phyloP scores from a whole-genome alignment of 2,888 invertebrate species.

The Pilophorus perplexus region DNA sequence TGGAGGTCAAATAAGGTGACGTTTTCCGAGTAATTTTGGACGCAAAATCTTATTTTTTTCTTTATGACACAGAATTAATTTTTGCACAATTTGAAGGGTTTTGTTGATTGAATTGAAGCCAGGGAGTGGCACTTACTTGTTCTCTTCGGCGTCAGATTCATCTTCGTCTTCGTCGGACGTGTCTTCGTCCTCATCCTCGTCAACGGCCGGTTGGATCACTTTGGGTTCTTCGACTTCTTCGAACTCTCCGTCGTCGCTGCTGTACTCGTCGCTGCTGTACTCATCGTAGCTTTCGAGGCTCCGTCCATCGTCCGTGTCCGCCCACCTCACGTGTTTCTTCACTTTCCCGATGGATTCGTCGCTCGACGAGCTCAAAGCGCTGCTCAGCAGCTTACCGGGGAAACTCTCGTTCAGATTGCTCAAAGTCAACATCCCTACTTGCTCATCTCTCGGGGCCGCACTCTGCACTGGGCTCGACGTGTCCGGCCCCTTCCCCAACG shows the following conservation, averaged over 20 bases:
- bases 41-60: no score
- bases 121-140: conserved; percentile 7
- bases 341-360: conserved; percentile 37
- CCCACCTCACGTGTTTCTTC: conserved; percentile 43
- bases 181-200: conserved; percentile 40
- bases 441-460: conserved; percentile 26
- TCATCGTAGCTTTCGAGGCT: conserved; percentile 31
- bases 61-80: no score
- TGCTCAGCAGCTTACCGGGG: conserved; percentile 2
- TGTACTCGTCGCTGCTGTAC: conserved; percentile 51
- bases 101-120: neutral
- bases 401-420: conserved; percentile 23
- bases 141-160: conserved; percentile 17
- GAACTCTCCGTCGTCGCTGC: conserved; percentile 23
- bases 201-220: conserved; percentile 32
- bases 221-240: conserved; percentile 41
- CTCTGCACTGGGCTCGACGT: conserved; percentile 9
- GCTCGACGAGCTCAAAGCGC: conserved; percentile 20
- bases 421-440: conserved; percentile 32
- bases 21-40: no score
- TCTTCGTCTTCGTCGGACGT: neutral
- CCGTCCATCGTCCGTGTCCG: conserved; percentile 41
- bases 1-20: no score
- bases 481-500: neutral
- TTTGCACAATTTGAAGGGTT: neutral